Evolutionary conservation across 37 sponge, comb jelly and placozoan genomes (phyloP), one percentile per base, ranked within the genome.

Genomic region (Beroe forskalii): DNA sequence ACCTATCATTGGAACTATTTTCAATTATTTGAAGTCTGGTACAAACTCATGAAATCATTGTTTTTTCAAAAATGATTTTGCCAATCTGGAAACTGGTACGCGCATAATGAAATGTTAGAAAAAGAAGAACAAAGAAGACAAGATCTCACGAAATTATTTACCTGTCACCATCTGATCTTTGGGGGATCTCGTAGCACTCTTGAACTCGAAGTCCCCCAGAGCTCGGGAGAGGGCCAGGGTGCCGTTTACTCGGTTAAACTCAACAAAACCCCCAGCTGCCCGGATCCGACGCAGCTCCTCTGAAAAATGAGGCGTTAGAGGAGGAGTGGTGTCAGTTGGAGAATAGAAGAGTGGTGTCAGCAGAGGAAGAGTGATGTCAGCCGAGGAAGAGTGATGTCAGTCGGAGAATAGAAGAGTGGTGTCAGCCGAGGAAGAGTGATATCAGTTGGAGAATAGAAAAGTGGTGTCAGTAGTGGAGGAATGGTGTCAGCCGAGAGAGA

Each of bases 171-270:
- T 93, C 89, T 97, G 97, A 24, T 93, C 93, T n/a, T 94, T 94
- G 6, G 93, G 94, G 19, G 92, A 32, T 24, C 90, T 66, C 48
- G 90, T 76, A 8, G 60, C 38, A 38, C 66, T n/a, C 91, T 97
- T 97, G 91, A 94, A 97, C 61, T 90, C 92, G 76, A 97, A 95
- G 89, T 97, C 97, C 48, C 95, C 97, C 55, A 97, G 55, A 28
- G 97, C 97, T 38, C 97, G 93, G 41, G 97, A 95, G 62, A 97
- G 93, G 20, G 97, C 95, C 62, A 97, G 89, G 24, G 72, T 72
- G 91, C 97, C 97, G 89, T 97, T 97, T 40, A 97, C 97, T 76
- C 97, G 62, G 93, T 94, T 95, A 61, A 92, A 93, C 67, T 95
- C 95, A 28, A 97, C 93, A 91, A 92, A 97, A 0, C 97, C 97